phyloP scores from a whole-genome alignment of 2,888 invertebrate genomes.

The Crematogaster levior region DNA sequence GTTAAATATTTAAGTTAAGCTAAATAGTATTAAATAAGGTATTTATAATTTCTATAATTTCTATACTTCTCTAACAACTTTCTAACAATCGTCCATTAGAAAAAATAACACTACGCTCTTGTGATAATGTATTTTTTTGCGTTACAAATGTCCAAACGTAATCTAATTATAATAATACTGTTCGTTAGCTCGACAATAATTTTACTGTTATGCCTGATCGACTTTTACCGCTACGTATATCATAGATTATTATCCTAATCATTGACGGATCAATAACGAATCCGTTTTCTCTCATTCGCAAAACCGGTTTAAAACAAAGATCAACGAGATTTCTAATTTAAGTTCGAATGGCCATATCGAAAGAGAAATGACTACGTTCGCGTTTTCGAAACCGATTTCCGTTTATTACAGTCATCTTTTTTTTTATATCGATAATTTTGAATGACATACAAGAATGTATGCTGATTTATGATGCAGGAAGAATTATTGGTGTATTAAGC shows the following conservation, averaged over 20 bases:
- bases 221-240: conserved; percentile 2
- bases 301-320: conserved; percentile 62
- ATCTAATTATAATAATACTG: conserved; percentile 7
- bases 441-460: conserved; percentile 26
- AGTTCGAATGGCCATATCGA: conserved; percentile 64
- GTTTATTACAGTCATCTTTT: conserved; percentile 65
- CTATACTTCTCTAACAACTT: not conserved
- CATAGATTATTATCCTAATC: conserved; percentile 54
- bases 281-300: conserved; percentile 18
- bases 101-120: not conserved
- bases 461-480: not conserved
- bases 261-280: conserved; percentile 41
- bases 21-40: not conserved
- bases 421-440: conserved; percentile 57
- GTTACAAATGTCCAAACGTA: not conserved
- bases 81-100: not conserved
- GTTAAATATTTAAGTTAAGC: not conserved
- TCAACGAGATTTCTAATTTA: conserved; percentile 70
- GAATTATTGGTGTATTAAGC: not conserved
- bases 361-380: conserved; percentile 67
- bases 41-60: not conserved
- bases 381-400: conserved; percentile 63
- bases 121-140: not conserved
- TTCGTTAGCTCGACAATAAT: conserved; percentile 12
- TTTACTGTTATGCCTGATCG: not conserved